phyloP scores from a whole-genome alignment of 2,888 invertebrate genomes.

The Drosophila ustulata region DNA sequence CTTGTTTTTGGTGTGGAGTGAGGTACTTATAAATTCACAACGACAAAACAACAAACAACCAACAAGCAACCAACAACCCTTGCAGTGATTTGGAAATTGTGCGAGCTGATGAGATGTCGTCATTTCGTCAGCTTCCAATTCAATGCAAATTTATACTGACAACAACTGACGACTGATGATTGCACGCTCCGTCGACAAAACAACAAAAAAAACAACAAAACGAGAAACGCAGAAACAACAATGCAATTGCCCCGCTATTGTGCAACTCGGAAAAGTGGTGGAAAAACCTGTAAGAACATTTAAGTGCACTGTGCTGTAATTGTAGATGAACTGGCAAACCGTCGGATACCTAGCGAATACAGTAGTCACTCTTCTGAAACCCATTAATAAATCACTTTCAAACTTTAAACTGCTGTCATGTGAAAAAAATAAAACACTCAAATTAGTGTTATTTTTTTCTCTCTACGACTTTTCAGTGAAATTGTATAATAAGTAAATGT shows the following conservation, averaged over 20 bases:
- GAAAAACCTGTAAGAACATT: conserved; percentile 34
- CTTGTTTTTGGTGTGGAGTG: conserved; percentile 4
- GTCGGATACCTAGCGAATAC: not conserved
- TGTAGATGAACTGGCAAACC: conserved; percentile 5
- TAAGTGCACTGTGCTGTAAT: conserved; percentile 9
- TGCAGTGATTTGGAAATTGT: conserved; percentile 34
- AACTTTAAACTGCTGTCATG: not conserved
- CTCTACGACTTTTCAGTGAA: not conserved
- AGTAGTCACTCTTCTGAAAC: not conserved
- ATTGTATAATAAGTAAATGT: not conserved
- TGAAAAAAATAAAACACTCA: not conserved
- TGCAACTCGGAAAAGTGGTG: conserved; percentile 30
- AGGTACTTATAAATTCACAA: conserved; percentile 23
- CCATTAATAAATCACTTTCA: not conserved
- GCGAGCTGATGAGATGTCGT: conserved; percentile 18
- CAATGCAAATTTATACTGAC: conserved; percentile 65
- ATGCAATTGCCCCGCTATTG: conserved; percentile 45
- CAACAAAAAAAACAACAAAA: conserved; percentile 3
- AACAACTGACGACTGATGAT: conserved; percentile 14
- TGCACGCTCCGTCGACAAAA: conserved; percentile 18
- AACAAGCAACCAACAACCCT: not conserved
- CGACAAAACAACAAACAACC: too few relatives aligned
- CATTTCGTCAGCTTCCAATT: conserved; percentile 72
- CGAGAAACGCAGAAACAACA: conserved; percentile 23
- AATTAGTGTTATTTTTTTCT: not conserved